phyloP scores from a whole-genome alignment of 2,113 vertebrate species.

The Apteryx owenii region DNA sequence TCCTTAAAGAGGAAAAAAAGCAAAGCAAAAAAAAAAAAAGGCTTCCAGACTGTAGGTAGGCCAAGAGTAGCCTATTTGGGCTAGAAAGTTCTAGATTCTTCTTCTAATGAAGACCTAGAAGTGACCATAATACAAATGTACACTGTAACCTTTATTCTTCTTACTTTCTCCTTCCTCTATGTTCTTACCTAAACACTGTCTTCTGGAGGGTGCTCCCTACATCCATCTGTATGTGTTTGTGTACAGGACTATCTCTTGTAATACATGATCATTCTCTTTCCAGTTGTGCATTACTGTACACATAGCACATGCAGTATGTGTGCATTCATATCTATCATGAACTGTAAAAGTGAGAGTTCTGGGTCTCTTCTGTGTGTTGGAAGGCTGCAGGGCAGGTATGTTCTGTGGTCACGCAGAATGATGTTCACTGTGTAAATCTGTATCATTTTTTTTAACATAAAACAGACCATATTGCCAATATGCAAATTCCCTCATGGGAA shows the following conservation, averaged over 20 bases:
- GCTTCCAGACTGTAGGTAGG: neutral
- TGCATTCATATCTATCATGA: neutral
- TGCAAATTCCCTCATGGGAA: neutral
- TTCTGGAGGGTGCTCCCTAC: neutral
- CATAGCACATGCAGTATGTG: neutral
- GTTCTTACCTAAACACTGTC: neutral
- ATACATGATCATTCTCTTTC: neutral
- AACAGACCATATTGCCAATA: neutral
- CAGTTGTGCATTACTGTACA: neutral
- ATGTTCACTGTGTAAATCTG: neutral
- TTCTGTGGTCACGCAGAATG: neutral
- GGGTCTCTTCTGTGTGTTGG: neutral
- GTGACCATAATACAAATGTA: neutral
- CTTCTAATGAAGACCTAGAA: neutral
- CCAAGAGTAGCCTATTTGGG: neutral
- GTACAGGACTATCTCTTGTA: neutral
- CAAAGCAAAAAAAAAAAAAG: neutral
- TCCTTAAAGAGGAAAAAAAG: neutral
- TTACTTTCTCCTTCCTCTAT: neutral
- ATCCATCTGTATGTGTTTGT: neutral
- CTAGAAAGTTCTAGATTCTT: neutral
- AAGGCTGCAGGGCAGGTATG: slow-evolving; percentile 11
- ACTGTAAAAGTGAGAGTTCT: neutral
- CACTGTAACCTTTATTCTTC: neutral
- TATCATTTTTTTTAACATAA: neutral